Percentiles rank a stretch among this genome's conserved stretches.
Evolutionary conservation across 2,888 invertebrate species (phyloP).

Genomic region (Beris morrisii): DNA sequence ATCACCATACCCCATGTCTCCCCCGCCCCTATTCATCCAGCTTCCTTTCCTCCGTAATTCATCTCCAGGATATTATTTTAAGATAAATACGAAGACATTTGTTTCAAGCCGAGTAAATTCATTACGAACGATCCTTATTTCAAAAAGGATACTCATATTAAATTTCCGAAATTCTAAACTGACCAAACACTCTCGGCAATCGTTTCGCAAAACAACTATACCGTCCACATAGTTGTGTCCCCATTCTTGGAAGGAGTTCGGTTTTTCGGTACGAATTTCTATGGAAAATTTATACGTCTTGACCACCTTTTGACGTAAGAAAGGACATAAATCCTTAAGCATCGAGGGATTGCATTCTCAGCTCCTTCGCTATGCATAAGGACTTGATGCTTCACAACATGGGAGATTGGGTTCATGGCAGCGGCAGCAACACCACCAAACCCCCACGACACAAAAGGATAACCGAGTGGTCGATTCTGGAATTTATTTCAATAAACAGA

Average conservation of each 20-base stretch:
- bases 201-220: not conserved
- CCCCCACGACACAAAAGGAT: too few species aligned
- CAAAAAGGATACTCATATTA: conserved; percentile 39
- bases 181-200: conserved; percentile 26
- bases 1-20: not conserved
- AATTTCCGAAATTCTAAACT: conserved; percentile 40
- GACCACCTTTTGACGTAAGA: conserved; percentile 39
- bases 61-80: conserved; percentile 34
- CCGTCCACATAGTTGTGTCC: not conserved
- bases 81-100: conserved; percentile 40
- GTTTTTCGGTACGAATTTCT: conserved; percentile 18
- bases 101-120: conserved; percentile 35
- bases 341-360: conserved; percentile 24
- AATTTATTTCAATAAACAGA: conserved; percentile 16
- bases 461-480: conserved; percentile 2
- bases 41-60: conserved; percentile 19
- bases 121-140: conserved; percentile 27
- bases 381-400: too few species aligned
- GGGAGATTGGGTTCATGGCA: too few species aligned
- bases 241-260: not conserved
- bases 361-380: conserved; percentile 1
- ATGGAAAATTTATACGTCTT: conserved; percentile 38
- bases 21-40: not conserved
- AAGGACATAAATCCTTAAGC: conserved; percentile 36
- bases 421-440: too few species aligned